Evolutionary conservation across 2,113 vertebrate genomes (phyloP).

Genomic region (Eclectus roratus): DNA sequence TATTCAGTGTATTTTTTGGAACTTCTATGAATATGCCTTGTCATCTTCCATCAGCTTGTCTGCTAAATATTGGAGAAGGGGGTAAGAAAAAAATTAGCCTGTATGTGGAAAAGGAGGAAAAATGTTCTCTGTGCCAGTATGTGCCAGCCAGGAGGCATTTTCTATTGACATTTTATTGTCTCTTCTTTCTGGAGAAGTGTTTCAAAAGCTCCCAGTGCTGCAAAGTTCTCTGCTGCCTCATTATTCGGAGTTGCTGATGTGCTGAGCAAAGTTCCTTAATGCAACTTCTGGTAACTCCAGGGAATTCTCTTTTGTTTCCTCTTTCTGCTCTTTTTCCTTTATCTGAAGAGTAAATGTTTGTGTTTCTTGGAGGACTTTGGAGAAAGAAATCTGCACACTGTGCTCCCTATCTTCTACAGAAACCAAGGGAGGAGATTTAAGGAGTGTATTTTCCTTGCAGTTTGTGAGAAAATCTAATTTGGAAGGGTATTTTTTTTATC

Average conservation of each 20-base stretch:
- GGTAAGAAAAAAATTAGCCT: neutral
- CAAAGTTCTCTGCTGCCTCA: neutral
- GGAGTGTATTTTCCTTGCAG: neutral
- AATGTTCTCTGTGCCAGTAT: neutral
- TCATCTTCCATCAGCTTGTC: neutral
- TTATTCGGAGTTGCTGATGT: constrained; percentile 2
- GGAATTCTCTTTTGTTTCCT: constrained; percentile 10
- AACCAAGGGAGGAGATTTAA: neutral
- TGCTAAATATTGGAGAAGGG: neutral
- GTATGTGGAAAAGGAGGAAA: neutral
- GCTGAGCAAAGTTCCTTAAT: constrained; percentile 5
- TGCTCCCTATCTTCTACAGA: neutral
- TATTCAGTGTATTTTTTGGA: neutral
- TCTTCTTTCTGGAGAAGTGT: neutral
- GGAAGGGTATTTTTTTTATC: neutral
- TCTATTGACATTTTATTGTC: constrained; percentile 1
- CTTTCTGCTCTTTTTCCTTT: constrained; percentile 9
- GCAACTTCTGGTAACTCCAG: neutral
- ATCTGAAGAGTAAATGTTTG: constrained; percentile 27
- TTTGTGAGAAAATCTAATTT: neutral
- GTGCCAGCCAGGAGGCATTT: neutral
- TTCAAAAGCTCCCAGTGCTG: neutral
- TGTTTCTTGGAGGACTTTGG: neutral
- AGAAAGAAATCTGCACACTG: neutral
- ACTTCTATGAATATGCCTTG: neutral